Base-by-base conservation (phyloP, 2,113 vertebrate species). In the Nothoprocta pentlandii region DNA sequence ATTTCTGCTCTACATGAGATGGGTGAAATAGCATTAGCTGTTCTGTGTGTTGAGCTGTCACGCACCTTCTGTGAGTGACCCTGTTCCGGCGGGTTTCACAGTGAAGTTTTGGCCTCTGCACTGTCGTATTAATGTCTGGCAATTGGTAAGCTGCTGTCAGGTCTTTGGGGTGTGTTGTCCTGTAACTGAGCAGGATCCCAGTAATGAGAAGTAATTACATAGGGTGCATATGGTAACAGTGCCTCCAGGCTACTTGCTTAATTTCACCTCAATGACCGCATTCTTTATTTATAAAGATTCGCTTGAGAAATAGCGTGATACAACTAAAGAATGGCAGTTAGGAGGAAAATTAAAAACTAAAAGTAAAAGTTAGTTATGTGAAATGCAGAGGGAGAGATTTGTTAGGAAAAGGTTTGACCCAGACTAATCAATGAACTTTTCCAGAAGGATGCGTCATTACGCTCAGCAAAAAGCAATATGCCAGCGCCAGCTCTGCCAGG, bases 51-150 rank as follows among this genome's bases (percentile, higher is more conserved):
- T 80, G 74, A 84, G 59, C 73, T 77, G 59, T 80, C 85, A 71
- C 13, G 0, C 92, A 91, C 84, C 82, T 92, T 82, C 91, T 91
- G 86, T 41, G 23, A 74, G 74, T 91, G 92, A 95, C 86, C 70
- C 90, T 67, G 30, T 89, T 95, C 80, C 93, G 56, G 82, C 71
- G 80, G 78, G 26, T 89, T 91, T 92, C 92, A 73, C 62, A 59
- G 83, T 62, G 70, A 69, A 82, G 88, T 86, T 75, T 76, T 39
- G 66, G 93, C 62, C 83, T 69, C 64, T 56, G n/a, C 34, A 6
- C 30, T 41, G 73, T 66, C 84, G 92, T 93, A 73, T 62, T 90
- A 69, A 92, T 87, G 83, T 41, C 30, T 74, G 70, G 80, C 73
- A 79, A 34, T 13, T 66, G 83, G 73, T 88, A 76, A 4, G 13